A percentile compares a stretch with the other conserved stretches of the same genome.
phyloP scores from a whole-genome alignment of 2,888 invertebrate species.

The Torymus auratus region DNA sequence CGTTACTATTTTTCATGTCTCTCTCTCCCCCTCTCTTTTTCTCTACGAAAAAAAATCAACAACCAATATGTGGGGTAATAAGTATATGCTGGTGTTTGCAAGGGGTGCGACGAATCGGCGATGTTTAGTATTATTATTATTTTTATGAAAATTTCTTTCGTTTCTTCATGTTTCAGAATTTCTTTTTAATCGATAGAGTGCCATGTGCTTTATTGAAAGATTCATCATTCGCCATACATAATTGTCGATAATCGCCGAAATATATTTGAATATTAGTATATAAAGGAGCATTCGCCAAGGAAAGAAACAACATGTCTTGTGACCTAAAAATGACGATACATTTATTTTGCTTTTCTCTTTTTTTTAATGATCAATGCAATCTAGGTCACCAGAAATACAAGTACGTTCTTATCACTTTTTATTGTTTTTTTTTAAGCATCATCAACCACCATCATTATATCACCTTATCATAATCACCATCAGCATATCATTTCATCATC shows the following conservation, averaged over 20 bases:
- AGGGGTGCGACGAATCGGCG: constrained; percentile 41
- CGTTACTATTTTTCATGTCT: too few relatives aligned
- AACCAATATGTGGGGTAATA: too few relatives aligned
- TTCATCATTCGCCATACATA: constrained; percentile 59
- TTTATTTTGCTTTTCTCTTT: constrained; percentile 84
- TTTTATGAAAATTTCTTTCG: constrained; percentile 45
- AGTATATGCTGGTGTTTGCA: too few relatives aligned
- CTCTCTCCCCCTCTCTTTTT: too few relatives aligned
- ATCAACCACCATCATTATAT: constrained; percentile 54
- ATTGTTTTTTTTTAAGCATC: constrained; percentile 61
- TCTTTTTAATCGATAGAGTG: constrained; percentile 57
- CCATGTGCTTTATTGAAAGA: constrained; percentile 61
- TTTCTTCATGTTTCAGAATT: constrained; percentile 45
- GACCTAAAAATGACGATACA: constrained; percentile 86
- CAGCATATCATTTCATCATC: constrained; percentile 51
- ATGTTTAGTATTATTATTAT: not conserved
- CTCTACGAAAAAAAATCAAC: too few relatives aligned
- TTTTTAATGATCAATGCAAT: constrained; percentile 77
- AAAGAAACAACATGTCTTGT: constrained; percentile 78
- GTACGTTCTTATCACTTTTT: constrained; percentile 70
- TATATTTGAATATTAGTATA: constrained; percentile 60
- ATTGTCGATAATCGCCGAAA: constrained; percentile 56
- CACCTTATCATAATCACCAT: constrained; percentile 49
- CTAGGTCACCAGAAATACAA: constrained; percentile 78
- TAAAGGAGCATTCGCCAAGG: constrained; percentile 66